A percentile compares a stretch with the other conserved stretches of the same genome.
phyloP scores from a whole-genome alignment of 2,113 vertebrate genomes.

The Microtus oregoni region DNA sequence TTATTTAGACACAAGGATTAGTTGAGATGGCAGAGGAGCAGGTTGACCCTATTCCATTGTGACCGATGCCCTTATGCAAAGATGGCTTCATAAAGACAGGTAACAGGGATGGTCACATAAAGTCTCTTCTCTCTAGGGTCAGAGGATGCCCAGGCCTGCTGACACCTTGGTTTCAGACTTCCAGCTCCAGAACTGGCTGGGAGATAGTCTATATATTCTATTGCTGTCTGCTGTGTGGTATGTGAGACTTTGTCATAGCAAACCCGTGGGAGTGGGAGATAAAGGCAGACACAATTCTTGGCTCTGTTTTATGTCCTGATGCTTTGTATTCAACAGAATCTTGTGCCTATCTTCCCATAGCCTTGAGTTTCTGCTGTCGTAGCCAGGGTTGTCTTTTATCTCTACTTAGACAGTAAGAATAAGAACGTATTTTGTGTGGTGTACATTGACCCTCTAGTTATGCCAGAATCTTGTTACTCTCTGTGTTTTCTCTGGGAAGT shows the following conservation, averaged over 20 bases:
- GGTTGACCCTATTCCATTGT: not conserved
- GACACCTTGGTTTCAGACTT: not conserved
- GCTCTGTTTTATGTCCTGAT: not conserved
- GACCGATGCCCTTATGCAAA: not conserved
- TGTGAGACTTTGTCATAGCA: not conserved
- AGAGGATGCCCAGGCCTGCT: not conserved
- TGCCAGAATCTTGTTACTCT: not conserved
- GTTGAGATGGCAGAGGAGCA: not conserved
- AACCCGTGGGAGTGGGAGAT: not conserved
- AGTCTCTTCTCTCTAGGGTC: accelerated
- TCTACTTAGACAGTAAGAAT: not conserved
- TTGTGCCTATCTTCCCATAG: not conserved
- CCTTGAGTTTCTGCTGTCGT: not conserved
- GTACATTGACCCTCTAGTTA: not conserved
- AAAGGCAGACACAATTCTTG: not conserved
- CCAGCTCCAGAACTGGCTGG: too few species aligned
- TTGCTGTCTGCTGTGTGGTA: not conserved
- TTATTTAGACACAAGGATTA: not conserved
- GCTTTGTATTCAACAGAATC: not conserved
- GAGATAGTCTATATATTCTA: not conserved
- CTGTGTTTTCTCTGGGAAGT: not conserved
- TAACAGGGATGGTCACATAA: not conserved
- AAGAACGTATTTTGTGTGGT: not conserved
- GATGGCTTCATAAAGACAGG: not conserved
- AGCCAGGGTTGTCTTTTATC: not conserved